Percentiles rank a stretch among this genome's conserved stretches.
These are phyloP conservation scores for Trissolcus japonicus DNA, from an alignment of 2,888 invertebrate genomes.

Conservation along the genomic window DNA sequence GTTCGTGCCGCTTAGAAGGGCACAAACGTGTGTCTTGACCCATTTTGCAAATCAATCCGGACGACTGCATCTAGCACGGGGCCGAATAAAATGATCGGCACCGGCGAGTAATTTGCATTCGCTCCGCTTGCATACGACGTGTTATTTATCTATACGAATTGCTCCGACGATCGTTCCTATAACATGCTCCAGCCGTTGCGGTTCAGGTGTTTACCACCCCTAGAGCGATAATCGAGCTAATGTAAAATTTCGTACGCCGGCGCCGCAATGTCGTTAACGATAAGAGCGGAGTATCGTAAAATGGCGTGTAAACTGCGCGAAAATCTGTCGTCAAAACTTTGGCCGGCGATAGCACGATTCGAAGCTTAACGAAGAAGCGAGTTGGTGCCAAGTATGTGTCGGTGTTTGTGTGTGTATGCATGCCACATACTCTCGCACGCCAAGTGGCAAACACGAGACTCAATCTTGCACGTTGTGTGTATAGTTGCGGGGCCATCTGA, in stretches of 20 bases:
- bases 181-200: too few species aligned
- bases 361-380: slow-evolving; percentile 56
- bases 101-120: slow-evolving; percentile 19
- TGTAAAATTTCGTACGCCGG: slow-evolving; percentile 22
- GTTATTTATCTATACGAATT: not conserved
- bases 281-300: slow-evolving; percentile 18
- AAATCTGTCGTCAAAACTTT: slow-evolving; percentile 46
- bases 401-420: slow-evolving; percentile 1
- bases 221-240: slow-evolving; percentile 26
- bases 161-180: too few species aligned
- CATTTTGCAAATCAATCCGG: slow-evolving; percentile 41
- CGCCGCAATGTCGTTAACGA: slow-evolving; percentile 23
- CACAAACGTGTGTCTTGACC: slow-evolving; percentile 38
- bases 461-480: too few species aligned
- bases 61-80: slow-evolving; percentile 15
- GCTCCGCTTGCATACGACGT: slow-evolving; percentile 6
- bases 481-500: slow-evolving; percentile 31
- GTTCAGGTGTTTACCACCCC: too few species aligned
- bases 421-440: slow-evolving; percentile 6
- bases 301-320: slow-evolving; percentile 33
- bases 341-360: slow-evolving; percentile 33
- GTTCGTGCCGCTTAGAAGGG: slow-evolving; percentile 16
- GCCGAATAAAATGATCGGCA: slow-evolving; percentile 12
- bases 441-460: slow-evolving; percentile 28
- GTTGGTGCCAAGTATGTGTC: slow-evolving; percentile 48